Percentiles rank a stretch among this genome's conserved stretches.
Evolutionary conservation across 2,888 invertebrate species (phyloP).

Genomic region (Oasisia sp.): DNA sequence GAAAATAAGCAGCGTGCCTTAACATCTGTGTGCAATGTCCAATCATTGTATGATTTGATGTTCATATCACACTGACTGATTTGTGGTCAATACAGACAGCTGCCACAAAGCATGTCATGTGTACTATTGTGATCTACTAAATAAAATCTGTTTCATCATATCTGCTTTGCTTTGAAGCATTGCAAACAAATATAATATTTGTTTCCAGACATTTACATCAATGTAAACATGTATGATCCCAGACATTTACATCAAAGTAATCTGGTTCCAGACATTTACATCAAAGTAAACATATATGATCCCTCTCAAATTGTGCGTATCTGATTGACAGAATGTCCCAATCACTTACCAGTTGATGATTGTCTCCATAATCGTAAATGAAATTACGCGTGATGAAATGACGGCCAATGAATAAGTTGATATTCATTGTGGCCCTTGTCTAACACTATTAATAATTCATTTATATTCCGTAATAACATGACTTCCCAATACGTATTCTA

Average conservation of each 20-base stretch:
- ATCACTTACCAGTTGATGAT: neutral
- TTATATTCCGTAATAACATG: neutral
- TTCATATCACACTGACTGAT: neutral
- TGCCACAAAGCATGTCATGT: neutral
- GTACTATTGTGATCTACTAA: neutral
- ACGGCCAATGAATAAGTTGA: neutral
- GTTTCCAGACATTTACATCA: neutral
- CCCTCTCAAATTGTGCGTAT: neutral
- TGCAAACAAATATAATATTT: neutral
- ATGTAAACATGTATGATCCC: neutral
- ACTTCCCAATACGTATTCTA: neutral
- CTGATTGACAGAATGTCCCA: neutral
- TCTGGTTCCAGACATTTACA: neutral
- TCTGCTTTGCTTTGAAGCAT: too few species aligned
- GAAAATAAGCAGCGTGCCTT: neutral
- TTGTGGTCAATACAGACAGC: neutral
- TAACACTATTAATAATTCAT: neutral
- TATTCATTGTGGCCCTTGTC: neutral
- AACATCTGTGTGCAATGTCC: neutral
- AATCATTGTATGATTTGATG: neutral
- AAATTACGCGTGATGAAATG: neutral
- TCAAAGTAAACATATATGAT: neutral
- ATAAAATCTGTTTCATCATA: neutral
- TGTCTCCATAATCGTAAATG: neutral
- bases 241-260: neutral